These are phyloP conservation scores for Pyrrhosoma nymphula DNA, from an alignment of 2,888 invertebrate species.

Conservation along the genomic window DNA sequence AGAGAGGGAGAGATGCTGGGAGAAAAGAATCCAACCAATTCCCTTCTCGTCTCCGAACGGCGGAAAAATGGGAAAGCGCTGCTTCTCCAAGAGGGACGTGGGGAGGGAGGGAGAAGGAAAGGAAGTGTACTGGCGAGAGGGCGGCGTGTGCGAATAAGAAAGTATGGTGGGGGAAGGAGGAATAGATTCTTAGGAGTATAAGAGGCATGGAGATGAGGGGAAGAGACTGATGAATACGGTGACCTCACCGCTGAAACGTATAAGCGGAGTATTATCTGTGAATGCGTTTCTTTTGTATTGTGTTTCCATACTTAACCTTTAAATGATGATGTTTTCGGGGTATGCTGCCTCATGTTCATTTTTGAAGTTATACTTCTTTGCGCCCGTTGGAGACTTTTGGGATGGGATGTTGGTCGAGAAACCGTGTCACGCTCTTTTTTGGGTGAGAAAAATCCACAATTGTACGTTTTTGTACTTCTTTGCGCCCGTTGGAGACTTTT, in stretches of 20 bases:
- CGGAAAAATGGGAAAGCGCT: conserved; percentile 28
- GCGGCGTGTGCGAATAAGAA: no score
- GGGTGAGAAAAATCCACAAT: no score
- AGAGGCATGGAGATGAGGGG: background rate
- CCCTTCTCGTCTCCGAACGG: background rate
- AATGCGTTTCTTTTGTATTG: background rate
- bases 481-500: no score
- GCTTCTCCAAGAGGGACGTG: background rate
- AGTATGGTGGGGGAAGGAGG: background rate
- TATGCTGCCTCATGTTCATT: no score
- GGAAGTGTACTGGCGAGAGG: background rate
- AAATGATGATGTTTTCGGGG: no score
- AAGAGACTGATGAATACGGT: background rate
- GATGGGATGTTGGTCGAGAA: no score
- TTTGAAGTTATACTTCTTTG: no score
- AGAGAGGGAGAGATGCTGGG: background rate
- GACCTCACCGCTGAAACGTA: no score
- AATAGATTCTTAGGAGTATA: background rate
- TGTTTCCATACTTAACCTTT: background rate
- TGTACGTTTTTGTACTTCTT: no score
- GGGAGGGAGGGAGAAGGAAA: background rate
- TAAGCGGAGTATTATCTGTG: background rate
- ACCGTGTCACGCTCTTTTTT: no score
- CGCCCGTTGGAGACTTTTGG: no score
- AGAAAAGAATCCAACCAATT: conserved; percentile 6